These are phyloP conservation scores for Carcharodon carcharias DNA, from an alignment of 2,797 vertebrate genomes.

Conservation along the genomic window DNA sequence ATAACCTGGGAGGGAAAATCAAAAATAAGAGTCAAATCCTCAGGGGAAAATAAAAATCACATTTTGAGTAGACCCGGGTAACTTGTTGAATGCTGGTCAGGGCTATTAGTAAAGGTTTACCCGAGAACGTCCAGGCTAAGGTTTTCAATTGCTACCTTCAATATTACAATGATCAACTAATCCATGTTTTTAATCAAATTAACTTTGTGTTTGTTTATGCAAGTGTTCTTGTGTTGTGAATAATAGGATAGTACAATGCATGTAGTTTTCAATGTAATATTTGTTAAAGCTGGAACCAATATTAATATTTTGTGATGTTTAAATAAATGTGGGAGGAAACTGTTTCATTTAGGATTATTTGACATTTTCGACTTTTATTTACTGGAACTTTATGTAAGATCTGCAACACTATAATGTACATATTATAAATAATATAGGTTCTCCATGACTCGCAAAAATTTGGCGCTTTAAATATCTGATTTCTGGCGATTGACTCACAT, in stretches of 20 bases:
- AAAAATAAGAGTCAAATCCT: not conserved
- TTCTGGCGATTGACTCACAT: no score
- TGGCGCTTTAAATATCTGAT: not conserved
- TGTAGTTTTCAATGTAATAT: conserved; percentile 26
- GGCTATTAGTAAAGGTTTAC: not conserved
- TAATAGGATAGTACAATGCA: not conserved
- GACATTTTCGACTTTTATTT: not conserved
- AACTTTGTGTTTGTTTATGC: not conserved
- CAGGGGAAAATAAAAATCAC: not conserved
- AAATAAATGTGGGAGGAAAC: conserved; percentile 16
- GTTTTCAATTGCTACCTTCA: not conserved
- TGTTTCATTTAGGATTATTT: not conserved
- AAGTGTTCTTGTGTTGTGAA: conserved; percentile 8
- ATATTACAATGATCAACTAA: not conserved
- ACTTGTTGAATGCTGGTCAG: not conserved
- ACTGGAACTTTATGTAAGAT: not conserved
- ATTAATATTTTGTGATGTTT: conserved; percentile 28
- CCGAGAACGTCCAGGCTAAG: not conserved
- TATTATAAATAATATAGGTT: not conserved
- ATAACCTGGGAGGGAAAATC: not conserved
- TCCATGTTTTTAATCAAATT: not conserved
- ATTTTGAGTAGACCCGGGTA: not conserved
- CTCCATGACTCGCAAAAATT: no score
- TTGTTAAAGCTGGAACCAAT: not conserved
- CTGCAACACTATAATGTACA: not conserved